Evolutionary conservation across 2,797 vertebrate genomes (phyloP), one percentile per base, ranked within the genome.

Genomic region (Nothura maculosa): DNA sequence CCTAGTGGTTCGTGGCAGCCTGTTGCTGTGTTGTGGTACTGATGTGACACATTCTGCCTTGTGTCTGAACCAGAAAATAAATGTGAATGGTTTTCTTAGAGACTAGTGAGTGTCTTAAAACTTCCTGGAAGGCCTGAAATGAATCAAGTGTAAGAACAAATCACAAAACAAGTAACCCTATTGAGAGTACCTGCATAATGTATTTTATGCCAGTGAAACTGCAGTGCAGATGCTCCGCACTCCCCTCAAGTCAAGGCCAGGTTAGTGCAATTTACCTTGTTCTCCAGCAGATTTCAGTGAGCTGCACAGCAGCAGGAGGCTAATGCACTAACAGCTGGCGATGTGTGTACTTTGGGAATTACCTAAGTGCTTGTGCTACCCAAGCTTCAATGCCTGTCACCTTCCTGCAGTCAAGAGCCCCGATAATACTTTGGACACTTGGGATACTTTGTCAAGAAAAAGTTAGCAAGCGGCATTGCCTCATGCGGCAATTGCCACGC

Each of bases 31-130:
- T 81, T 0, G 54, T 55, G 84, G 55, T 78, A 87, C 72, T 72
- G 87, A 95, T 93, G 93, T 93, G 87, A 89, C 73, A 91, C 34
- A 43, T 89, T 87, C 76, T 92, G 70, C 66, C 62, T 67, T 64
- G 55, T 92, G 87, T 54, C 91, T 55, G 42, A 61, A 79, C 52
- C 73, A 92, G 58, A 90, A 91, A 89, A 92, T 36, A 85, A 88
- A 94, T 48, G 36, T 62, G 42, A 81, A 85, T 82, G 8, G 42
- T 32, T 68, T 85, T 87, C 87, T 89, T 85, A 91, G 93, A 66
- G 63, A 79, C 52, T 81, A 10, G 24, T 32, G 62, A 72, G 66
- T 76, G 87, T 91, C 63, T 85, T 66, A 83, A 76, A 81, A 83
- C 92, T 87, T 66, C 77, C 73, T 94, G 66, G 87, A 92, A 93